These are phyloP conservation scores for Cataglyphis albicans DNA, from an alignment of 2,888 invertebrate species.

Conservation along the genomic window DNA sequence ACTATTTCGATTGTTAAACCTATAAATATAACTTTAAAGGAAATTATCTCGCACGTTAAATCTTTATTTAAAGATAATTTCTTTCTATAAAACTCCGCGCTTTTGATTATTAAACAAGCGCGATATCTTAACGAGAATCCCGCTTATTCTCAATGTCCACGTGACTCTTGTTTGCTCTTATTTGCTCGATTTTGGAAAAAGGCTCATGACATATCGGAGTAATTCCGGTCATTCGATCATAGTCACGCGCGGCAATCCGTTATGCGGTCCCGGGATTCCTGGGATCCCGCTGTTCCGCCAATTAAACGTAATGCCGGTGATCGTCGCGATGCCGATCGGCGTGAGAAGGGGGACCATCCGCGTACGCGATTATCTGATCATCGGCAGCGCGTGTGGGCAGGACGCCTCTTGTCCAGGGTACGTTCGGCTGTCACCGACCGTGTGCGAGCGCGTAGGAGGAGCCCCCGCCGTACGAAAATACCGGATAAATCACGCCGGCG, in stretches of 20 bases:
- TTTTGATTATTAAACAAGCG: neutral
- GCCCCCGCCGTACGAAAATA: constrained; percentile 16
- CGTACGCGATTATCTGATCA: constrained; percentile 34
- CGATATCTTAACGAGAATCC: neutral
- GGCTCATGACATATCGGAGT: constrained; percentile 10
- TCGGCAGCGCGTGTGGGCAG: constrained; percentile 57
- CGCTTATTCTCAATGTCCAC: neutral
- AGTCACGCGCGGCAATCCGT: constrained; percentile 42
- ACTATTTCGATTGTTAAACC: too few relatives aligned
- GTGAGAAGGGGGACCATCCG: constrained; percentile 16
- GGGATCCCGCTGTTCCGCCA: constrained; percentile 24
- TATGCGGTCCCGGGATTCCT: constrained; percentile 12
- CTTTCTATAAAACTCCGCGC: too few relatives aligned
- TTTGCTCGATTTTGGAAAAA: neutral
- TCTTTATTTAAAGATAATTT: neutral
- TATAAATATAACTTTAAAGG: too few relatives aligned
- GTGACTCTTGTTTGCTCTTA: constrained; percentile 9
- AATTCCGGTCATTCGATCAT: constrained; percentile 46
- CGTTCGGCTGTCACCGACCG: constrained; percentile 37
- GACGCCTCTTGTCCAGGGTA: neutral
- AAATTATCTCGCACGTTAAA: neutral
- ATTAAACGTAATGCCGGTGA: constrained; percentile 35
- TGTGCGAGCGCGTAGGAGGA: constrained; percentile 54
- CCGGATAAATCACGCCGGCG: constrained; percentile 32
- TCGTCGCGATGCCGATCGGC: constrained; percentile 1